Percentiles rank a stretch among this genome's conserved stretches.
phyloP scores from a whole-genome alignment of 2,113 vertebrate species.

The Rhinoderma darwinii region DNA sequence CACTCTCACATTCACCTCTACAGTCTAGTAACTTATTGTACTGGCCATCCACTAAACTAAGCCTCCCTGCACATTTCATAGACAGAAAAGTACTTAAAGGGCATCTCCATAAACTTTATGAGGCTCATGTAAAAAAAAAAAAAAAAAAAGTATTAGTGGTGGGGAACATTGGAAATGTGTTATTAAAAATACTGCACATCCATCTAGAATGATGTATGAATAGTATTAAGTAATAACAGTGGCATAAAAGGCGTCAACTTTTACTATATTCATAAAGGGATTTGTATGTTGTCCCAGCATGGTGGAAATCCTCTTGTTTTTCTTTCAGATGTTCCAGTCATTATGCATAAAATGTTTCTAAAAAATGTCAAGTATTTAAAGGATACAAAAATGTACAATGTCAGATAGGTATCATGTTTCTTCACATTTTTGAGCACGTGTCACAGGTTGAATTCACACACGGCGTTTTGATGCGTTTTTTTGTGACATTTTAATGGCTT shows the following conservation, averaged over 20 bases:
- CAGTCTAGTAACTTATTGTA: slow-evolving; percentile 60
- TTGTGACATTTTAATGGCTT: no score
- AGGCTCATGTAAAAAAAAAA: not conserved
- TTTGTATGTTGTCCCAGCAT: not conserved
- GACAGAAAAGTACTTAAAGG: slow-evolving; percentile 59
- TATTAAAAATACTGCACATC: not conserved
- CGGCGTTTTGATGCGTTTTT: no score
- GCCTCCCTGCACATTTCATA: slow-evolving; percentile 56
- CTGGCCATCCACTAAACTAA: slow-evolving; percentile 45
- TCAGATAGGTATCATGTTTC: not conserved
- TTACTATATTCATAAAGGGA: no score
- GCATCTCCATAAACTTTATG: slow-evolving; percentile 63
- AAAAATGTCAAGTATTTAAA: not conserved
- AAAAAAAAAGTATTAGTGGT: not conserved
- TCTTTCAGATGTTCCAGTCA: not conserved
- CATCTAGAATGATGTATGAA: not conserved
- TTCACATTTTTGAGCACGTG: not conserved
- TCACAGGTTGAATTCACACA: no score
- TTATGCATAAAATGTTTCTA: not conserved
- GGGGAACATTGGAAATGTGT: not conserved
- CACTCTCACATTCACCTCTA: slow-evolving; percentile 64
- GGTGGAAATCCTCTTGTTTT: not conserved
- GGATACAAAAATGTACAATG: not conserved
- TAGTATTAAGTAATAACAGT: no score
- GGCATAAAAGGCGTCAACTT: no score